Evolutionary conservation across 2,113 vertebrate species (phyloP).

Genomic region (Oreamnos americanus): DNA sequence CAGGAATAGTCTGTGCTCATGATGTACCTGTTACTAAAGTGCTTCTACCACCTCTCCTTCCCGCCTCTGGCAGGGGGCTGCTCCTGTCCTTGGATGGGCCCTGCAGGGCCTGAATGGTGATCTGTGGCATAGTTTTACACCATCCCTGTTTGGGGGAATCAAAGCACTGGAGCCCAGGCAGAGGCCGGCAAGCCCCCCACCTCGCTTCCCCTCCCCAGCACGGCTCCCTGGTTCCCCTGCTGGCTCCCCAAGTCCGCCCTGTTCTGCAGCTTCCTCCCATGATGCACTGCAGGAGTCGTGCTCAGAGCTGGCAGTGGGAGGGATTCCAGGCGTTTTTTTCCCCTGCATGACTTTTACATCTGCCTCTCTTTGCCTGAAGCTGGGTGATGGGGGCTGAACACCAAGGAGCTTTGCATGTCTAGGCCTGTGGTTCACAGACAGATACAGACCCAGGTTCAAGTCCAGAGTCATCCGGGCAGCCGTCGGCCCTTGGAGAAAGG

Average conservation of each 20-base stretch:
- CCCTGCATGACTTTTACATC: background rate
- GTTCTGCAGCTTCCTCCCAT: background rate
- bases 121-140: background rate
- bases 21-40: background rate
- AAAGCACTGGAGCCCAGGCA: background rate
- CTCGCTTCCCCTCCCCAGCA: background rate
- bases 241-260: background rate
- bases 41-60: no score
- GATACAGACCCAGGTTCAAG: background rate
- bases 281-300: background rate
- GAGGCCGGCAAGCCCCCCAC: background rate
- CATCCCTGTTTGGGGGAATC: background rate
- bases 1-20: background rate
- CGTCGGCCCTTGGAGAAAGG: background rate
- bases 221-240: rapidly evolving
- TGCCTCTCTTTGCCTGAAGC: background rate
- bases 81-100: background rate
- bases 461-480: background rate
- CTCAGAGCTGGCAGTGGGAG: background rate
- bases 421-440: background rate
- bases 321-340: background rate
- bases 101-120: background rate
- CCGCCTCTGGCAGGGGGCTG: background rate
- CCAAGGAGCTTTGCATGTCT: background rate
- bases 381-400: background rate